Evolutionary conservation across 2,113 vertebrate species (phyloP).

Genomic region (Collichthys lucidus): DNA sequence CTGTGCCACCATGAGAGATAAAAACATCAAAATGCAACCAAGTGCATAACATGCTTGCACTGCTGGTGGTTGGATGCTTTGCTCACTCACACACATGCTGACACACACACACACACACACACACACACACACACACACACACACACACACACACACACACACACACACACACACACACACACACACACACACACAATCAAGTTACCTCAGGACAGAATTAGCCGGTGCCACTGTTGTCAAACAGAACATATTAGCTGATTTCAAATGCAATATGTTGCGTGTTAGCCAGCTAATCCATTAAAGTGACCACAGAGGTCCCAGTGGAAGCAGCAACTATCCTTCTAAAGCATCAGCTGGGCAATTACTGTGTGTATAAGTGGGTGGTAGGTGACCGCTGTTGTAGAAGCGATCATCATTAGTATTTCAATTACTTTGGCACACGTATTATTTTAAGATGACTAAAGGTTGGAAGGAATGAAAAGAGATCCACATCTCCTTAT

Average conservation of each 20-base stretch:
- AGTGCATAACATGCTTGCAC: no score
- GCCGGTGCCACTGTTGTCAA: background rate
- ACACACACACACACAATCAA: background rate
- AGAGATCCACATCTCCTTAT: background rate
- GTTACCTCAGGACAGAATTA: constrained; percentile 22
- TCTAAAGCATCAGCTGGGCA: background rate
- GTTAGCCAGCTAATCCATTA: constrained; percentile 38
- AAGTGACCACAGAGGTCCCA: constrained; percentile 34
- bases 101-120: no score
- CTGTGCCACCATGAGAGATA: no score
- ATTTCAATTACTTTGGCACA: background rate
- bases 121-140: no score
- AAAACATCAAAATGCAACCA: no score
- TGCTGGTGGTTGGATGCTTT: no score
- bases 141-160: no score
- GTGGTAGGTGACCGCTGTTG: background rate
- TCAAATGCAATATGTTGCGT: constrained; percentile 31
- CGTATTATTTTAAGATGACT: background rate
- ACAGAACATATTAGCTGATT: constrained; percentile 25
- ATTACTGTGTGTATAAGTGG: constrained; percentile 12
- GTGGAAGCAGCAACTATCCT: constrained; percentile 8
- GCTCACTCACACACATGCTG: no score
- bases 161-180: constrained; percentile 10
- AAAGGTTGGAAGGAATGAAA: background rate
- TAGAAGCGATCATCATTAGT: background rate